A percentile compares a stretch with the other conserved stretches of the same genome.
phyloP scores from a whole-genome alignment of 2,888 invertebrate genomes.

The Drosophila prolongata region DNA sequence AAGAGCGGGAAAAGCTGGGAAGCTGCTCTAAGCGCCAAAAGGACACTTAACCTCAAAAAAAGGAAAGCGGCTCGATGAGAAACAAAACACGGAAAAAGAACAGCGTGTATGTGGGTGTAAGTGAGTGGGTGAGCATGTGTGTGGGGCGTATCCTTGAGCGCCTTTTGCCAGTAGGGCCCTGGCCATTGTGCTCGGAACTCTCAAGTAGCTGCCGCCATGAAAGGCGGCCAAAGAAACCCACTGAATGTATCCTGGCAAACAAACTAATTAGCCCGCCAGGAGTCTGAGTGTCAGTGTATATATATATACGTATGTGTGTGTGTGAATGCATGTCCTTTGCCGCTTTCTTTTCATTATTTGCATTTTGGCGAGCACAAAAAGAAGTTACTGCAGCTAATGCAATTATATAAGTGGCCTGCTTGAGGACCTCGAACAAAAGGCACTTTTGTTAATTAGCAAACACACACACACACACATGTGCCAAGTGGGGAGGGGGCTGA shows the following conservation, averaged over 20 bases:
- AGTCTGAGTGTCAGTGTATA: slow-evolving; percentile 7
- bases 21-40: slow-evolving; percentile 71
- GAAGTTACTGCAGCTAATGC: slow-evolving; percentile 71
- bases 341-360: slow-evolving; percentile 75
- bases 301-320: background rate
- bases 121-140: slow-evolving; percentile 12
- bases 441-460: slow-evolving; percentile 76
- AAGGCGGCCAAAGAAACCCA: slow-evolving; percentile 59
- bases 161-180: slow-evolving; percentile 61
- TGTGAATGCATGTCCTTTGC: slow-evolving; percentile 47
- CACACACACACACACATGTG: slow-evolving; percentile 26
- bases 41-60: slow-evolving; percentile 79
- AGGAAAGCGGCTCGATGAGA: slow-evolving; percentile 65
- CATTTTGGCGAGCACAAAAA: slow-evolving; percentile 58
- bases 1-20: background rate
- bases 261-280: slow-evolving; percentile 73
- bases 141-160: slow-evolving; percentile 74
- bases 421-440: slow-evolving; percentile 57
- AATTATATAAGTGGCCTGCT: slow-evolving; percentile 73
- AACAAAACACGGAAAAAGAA: slow-evolving; percentile 56
- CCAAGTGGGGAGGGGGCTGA: background rate
- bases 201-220: slow-evolving; percentile 63
- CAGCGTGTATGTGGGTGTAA: slow-evolving; percentile 19
- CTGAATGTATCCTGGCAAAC: slow-evolving; percentile 55
- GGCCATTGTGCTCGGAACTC: slow-evolving; percentile 70